Evolutionary conservation across 2,888 invertebrate species (phyloP).

Genomic region (Polia nebulosa): DNA sequence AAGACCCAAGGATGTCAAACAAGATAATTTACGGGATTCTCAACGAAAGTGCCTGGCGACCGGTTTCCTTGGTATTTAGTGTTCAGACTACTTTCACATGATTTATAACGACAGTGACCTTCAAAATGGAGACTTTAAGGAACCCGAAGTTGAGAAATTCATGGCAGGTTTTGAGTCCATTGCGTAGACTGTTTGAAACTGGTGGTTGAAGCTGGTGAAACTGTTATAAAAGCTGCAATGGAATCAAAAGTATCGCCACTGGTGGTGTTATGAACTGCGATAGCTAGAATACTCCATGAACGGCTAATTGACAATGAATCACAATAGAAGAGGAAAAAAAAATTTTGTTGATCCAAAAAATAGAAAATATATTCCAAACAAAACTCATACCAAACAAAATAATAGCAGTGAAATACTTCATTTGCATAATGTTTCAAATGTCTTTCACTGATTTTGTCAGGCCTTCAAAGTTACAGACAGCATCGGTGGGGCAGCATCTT

Average conservation of each 20-base stretch:
- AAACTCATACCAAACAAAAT: too few species aligned
- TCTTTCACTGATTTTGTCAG: too few species aligned
- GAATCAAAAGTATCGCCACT: not conserved
- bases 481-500: too few species aligned
- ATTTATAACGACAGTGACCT: slow-evolving; percentile 65
- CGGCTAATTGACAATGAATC: not conserved
- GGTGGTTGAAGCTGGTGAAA: not conserved
- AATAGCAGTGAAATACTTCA: too few species aligned
- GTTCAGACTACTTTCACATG: slow-evolving; percentile 65
- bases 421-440: too few species aligned
- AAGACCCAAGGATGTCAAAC: slow-evolving; percentile 53
- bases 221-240: slow-evolving; percentile 1
- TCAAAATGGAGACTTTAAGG: slow-evolving; percentile 37
- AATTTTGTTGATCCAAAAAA: too few species aligned
- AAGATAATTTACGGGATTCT: slow-evolving; percentile 58
- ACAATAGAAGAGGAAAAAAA: too few species aligned
- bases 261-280: not conserved
- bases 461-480: too few species aligned
- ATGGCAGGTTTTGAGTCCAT: not conserved
- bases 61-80: slow-evolving; percentile 60
- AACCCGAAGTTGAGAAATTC: slow-evolving; percentile 33
- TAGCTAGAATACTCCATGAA: not conserved
- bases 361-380: too few species aligned
- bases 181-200: not conserved
- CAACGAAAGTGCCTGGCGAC: slow-evolving; percentile 61